phyloP scores from a whole-genome alignment of 2,888 invertebrate species.

The Ormyrus thymus region DNA sequence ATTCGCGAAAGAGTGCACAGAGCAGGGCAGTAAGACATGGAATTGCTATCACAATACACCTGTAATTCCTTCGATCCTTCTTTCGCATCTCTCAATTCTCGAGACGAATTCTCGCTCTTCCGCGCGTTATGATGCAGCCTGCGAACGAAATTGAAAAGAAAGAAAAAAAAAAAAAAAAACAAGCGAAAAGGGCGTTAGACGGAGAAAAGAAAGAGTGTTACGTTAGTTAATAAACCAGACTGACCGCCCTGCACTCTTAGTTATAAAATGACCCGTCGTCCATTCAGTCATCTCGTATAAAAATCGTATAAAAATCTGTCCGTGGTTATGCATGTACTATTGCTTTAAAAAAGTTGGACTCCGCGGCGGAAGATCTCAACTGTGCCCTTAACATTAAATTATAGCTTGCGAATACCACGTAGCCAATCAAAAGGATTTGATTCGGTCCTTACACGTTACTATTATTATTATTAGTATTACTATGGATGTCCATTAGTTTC shows the following conservation, averaged over 20 bases:
- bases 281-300: slow-evolving; percentile 1
- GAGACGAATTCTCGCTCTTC: background rate
- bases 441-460: background rate
- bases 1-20: slow-evolving; percentile 60
- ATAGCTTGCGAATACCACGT: slow-evolving; percentile 73
- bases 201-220: background rate
- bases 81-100: slow-evolving; percentile 10
- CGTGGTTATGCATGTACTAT: slow-evolving; percentile 33
- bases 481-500: background rate
- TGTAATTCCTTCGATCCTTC: slow-evolving; percentile 34
- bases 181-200: background rate
- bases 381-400: slow-evolving; percentile 68
- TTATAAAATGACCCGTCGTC: background rate
- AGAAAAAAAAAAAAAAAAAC: background rate
- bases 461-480: too few species aligned
- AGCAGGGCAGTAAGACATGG: slow-evolving; percentile 64
- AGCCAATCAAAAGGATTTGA: slow-evolving; percentile 67
- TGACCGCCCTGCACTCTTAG: slow-evolving; percentile 10
- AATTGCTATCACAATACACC: slow-evolving; percentile 51
- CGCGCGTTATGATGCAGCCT: background rate
- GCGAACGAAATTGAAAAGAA: slow-evolving; percentile 26
- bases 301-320: slow-evolving; percentile 52
- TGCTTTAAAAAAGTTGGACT: slow-evolving; percentile 30
- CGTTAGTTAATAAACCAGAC: background rate
- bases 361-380: slow-evolving; percentile 18